phyloP scores from a whole-genome alignment of 2,888 invertebrate species.

The Graphium colonna region DNA sequence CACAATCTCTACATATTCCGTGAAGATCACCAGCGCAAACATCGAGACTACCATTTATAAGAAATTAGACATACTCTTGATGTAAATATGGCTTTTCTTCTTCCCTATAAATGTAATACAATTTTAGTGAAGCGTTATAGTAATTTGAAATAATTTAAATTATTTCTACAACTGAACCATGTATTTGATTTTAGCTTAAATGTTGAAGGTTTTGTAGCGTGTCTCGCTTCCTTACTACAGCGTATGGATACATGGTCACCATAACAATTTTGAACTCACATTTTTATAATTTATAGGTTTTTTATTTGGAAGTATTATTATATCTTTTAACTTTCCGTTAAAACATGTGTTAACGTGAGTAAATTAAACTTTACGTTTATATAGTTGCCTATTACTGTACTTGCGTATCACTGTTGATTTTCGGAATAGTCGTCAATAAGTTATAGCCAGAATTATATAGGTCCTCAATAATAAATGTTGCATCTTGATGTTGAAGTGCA shows the following conservation, averaged over 20 bases:
- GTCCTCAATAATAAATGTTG: conserved; percentile 41
- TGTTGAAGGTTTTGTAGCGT: conserved; percentile 41
- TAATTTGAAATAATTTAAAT: conserved; percentile 51
- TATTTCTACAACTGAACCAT: conserved; percentile 54
- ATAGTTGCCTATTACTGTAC: too few relatives aligned
- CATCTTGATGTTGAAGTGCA: conserved; percentile 35
- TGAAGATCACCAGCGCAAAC: conserved; percentile 57
- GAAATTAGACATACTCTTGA: conserved; percentile 38
- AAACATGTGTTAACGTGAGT: conserved; percentile 40
- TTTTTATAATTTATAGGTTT: conserved; percentile 42
- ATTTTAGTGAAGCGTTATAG: conserved; percentile 48
- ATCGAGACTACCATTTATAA: conserved; percentile 55
- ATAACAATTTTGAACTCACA: conserved; percentile 55
- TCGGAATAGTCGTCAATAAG: conserved; percentile 40
- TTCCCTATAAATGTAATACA: conserved; percentile 41
- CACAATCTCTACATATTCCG: conserved; percentile 48
- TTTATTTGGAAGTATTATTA: conserved; percentile 42
- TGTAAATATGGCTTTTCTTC: conserved; percentile 39
- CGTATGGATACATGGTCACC: conserved; percentile 47
- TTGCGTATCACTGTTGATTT: conserved; percentile 43
- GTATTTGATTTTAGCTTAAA: conserved; percentile 31
- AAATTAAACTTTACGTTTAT: conserved; percentile 27
- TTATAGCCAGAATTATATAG: conserved; percentile 21
- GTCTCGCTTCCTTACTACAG: conserved; percentile 37
- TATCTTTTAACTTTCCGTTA: conserved; percentile 33